Base-by-base conservation (phyloP, 2,797 vertebrate genomes). In the Enteromius fasciolatus region DNA sequence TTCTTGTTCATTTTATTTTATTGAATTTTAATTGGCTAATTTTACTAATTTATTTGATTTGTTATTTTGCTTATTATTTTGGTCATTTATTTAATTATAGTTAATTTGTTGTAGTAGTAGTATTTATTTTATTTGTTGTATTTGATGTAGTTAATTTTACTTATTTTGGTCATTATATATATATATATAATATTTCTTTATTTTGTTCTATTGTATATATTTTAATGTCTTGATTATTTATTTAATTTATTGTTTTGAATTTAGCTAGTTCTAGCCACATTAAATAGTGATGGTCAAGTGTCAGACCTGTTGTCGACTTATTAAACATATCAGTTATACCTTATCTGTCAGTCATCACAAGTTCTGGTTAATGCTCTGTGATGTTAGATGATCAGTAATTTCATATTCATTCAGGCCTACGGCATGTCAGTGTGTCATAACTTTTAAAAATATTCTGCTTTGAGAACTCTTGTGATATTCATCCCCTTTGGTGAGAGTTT, bases 381-480 rank as follows among this genome's bases (percentile, higher is more conserved):
- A 44, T 76, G 54, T 59, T 59, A 23, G 18, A 78, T 7, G 12
- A 52, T 67, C 41, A 50, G 4, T 68, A 12, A 52, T 39, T 18
- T 80, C 2, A 64, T 36, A 39, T 73, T 48, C n/a, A 50, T 8
- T 48, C 18, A 39, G 6, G 20, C 41, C 44, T 20, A 23, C 18
- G 2, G 59, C 76, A 66, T 66, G 41, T 66, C 28, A 78, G 0
- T 78, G 59, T 48, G 41, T 66, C 76, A 66, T 46, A 78, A 17
- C 76, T 33, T 41, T 8, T n/a, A 7, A 64, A 64, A 72, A 31
- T 3, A 50, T 39, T 57, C 39, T 57, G 28, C 39, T 66, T 63
- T 66, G 18, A 48, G 28, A 50, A n/a, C 23, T 31, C 9, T 31
- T 70, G 48, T 31, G 50, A 50, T 39, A 50, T 50, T 63, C 17